phyloP scores from a whole-genome alignment of 30 jellyfish, hydroid and myxozoan genomes.

The Morbakka virulenta region DNA sequence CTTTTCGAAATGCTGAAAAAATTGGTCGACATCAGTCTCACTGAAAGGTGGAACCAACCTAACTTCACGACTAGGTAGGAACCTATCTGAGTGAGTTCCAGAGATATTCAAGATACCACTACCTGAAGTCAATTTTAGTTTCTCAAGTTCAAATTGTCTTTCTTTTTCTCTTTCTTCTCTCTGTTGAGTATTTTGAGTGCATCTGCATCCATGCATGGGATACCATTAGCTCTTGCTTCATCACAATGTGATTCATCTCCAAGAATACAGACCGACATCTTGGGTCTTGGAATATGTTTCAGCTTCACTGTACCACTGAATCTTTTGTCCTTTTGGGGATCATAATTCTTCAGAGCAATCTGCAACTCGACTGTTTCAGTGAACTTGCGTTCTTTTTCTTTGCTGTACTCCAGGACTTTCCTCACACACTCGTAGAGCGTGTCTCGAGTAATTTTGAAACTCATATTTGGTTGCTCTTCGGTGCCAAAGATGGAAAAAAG shows the following conservation, averaged over 20 bases:
- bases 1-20: no score
- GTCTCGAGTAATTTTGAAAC: slow-evolving; percentile 82
- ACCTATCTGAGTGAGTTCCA: no score
- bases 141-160: no score
- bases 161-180: slow-evolving; percentile 89
- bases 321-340: slow-evolving; percentile 98
- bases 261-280: slow-evolving; percentile 71
- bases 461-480: no score
- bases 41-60: no score
- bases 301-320: slow-evolving; percentile 82
- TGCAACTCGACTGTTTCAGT: slow-evolving; percentile 95
- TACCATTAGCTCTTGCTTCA: slow-evolving; percentile 80
- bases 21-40: no score
- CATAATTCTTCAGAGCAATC: slow-evolving; percentile 91
- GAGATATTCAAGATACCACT: no score
- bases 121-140: no score
- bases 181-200: slow-evolving; percentile 82
- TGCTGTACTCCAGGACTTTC: slow-evolving; percentile 76
- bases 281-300: slow-evolving; percentile 85
- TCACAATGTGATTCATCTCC: slow-evolving; percentile 98
- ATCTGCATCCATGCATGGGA: slow-evolving; percentile 90
- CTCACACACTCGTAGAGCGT: slow-evolving; percentile 73
- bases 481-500: no score
- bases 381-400: slow-evolving; percentile 86
- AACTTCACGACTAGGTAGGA: no score